Base-by-base conservation (phyloP, 2,797 vertebrate species). In the Loris lydekkerianus region DNA sequence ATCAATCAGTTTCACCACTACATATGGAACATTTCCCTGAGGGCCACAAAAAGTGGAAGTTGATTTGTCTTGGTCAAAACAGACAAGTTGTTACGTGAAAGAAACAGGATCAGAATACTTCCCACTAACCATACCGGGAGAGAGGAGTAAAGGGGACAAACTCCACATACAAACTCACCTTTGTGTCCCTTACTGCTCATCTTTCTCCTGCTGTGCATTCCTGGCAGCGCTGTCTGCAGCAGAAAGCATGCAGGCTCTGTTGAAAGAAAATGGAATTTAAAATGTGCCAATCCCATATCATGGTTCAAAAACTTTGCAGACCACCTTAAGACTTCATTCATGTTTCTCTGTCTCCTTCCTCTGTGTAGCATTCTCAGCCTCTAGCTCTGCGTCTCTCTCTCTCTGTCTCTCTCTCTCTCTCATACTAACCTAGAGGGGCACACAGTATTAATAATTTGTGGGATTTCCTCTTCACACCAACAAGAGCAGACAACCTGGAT, bases 11-110 rank as follows among this genome's bases (percentile, higher is more conserved):
- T 93, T 92, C 43, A 77, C 85, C 49, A 40, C 37, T 15, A 69
- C 40, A 83, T 86, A 40, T 14, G 56, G 60, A 96, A 4, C 83
- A 95, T 93, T 93, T 96, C 87, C 86, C 89, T 63, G 49, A 81
- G 43, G 85, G 23, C 14, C 53, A 94, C 65, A n/a, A 43, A 78
- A 93, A 90, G 53, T 27, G 80, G 11, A 91, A 78, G 67, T 18
- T 93, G 58, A 94, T 56, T 72, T 95, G 73, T 83, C 29, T 88
- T 93, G 7, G 1, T 94, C 93, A 72, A 92, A 76, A 61, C 37
- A 90, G 87, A 82, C n/a, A 92, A 87, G 46, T 27, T 73, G 10
- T 75, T 94, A 84, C 90, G 91, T 34, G 13, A 91, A 86, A 67
- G 61, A 49, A 82, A 29, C 49, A 37, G 7, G 34, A 34, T 34